These are phyloP conservation scores for rabbit (Oryctolagus cuniculus) DNA, from an alignment of 2,113 vertebrate genomes.

Conservation along the genomic window DNA sequence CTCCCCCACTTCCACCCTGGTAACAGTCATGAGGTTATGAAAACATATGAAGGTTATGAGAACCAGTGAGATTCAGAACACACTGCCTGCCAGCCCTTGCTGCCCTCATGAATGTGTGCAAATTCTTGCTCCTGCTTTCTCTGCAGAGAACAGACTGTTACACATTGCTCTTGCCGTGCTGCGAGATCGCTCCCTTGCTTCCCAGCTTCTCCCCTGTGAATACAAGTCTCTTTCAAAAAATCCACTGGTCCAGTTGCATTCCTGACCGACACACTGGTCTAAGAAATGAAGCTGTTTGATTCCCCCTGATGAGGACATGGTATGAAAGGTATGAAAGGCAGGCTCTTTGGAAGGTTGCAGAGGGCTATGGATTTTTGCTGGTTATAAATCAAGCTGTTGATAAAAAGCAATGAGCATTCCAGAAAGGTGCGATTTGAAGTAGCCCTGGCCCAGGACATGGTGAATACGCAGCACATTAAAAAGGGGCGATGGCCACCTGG, in stretches of 20 bases:
- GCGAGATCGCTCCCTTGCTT: not conserved
- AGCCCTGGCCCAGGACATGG: conserved; percentile 18
- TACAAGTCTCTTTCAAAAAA: conserved; percentile 54
- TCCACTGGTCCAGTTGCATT: not conserved
- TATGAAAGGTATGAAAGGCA: conserved; percentile 49
- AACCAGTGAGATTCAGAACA: conserved; percentile 13
- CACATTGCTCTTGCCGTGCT: not conserved
- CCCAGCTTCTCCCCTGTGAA: not conserved
- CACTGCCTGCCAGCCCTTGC: not conserved
- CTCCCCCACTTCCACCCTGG: not conserved
- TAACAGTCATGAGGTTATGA: conserved; percentile 57
- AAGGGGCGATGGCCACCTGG: conserved; percentile 22
- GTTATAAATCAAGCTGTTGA: conserved; percentile 71
- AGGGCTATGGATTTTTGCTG: conserved; percentile 67
- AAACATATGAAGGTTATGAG: conserved; percentile 58
- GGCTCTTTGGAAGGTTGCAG: conserved; percentile 49
- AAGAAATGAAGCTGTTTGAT: conserved; percentile 60
- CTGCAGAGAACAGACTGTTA: conserved; percentile 19
- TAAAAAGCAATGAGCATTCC: conserved; percentile 70
- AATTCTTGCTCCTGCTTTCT: conserved; percentile 31
- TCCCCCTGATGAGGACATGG: not conserved
- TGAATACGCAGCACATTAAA: conserved; percentile 56
- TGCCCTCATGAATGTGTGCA: not conserved
- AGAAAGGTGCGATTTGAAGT: conserved; percentile 58
- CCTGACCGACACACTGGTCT: not conserved